phyloP scores from a whole-genome alignment of 2,797 vertebrate genomes.

The Prunella strophiata region DNA sequence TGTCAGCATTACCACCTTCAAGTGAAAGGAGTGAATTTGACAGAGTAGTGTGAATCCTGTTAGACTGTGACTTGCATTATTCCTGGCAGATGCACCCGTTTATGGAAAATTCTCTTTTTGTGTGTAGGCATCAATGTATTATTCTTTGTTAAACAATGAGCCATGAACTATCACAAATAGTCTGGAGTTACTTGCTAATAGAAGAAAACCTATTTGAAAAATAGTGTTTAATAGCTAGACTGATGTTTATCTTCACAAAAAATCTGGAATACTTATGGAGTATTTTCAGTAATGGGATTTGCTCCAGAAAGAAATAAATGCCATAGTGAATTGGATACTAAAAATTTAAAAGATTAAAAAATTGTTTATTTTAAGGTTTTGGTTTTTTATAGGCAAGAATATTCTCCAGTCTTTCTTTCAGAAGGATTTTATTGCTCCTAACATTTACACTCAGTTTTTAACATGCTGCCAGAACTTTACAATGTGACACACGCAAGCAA shows the following conservation, averaged over 20 bases:
- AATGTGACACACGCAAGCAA: neutral
- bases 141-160: neutral
- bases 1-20: neutral
- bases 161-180: neutral
- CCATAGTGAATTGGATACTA: neutral
- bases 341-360: neutral
- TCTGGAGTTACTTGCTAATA: neutral
- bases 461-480: neutral
- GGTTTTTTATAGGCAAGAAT: neutral
- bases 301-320: neutral
- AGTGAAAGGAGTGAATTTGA: neutral
- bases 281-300: neutral
- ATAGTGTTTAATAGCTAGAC: neutral
- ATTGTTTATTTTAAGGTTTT: neutral
- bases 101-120: neutral
- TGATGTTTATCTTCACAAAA: neutral
- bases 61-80: neutral
- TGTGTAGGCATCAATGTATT: neutral
- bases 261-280: neutral
- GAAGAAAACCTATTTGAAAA: neutral
- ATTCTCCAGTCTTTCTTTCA: neutral
- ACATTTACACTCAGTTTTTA: neutral
- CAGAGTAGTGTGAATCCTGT: neutral
- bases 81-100: neutral
- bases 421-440: neutral